phyloP scores from a whole-genome alignment of 1,140 invertebrate genomes.

The Proctacanthus coquilletti region DNA sequence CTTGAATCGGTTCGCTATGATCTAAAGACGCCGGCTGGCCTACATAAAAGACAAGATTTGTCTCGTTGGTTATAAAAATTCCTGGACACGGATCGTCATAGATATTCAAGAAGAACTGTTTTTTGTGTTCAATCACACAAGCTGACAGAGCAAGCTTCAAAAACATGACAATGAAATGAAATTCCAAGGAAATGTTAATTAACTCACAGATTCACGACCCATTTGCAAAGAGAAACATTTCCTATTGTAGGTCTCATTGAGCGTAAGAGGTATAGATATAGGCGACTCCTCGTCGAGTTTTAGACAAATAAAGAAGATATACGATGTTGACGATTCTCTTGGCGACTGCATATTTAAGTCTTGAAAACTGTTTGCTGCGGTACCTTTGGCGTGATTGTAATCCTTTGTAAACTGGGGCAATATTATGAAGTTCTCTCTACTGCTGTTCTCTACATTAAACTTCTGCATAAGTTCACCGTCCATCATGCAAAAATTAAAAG shows the following conservation, averaged over 20 bases:
- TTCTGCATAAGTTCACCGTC: too few relatives aligned
- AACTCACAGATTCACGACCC: conserved; percentile 10
- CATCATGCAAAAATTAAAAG: too few relatives aligned
- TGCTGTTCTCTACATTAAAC: too few relatives aligned
- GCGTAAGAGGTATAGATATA: conserved; percentile 20
- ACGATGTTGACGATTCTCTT: too few relatives aligned
- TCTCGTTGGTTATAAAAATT: conserved; percentile 20
- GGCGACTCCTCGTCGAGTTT: conserved; percentile 9
- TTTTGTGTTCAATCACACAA: conserved; percentile 20
- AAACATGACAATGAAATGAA: conserved; percentile 1
- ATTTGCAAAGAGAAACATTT: conserved; percentile 23
- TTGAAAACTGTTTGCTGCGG: too few relatives aligned
- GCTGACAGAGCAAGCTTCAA: conserved; percentile 16
- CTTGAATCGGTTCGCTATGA: conserved; percentile 18
- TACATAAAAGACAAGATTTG: conserved; percentile 20
- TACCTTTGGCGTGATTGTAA: too few relatives aligned
- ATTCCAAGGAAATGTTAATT: background rate
- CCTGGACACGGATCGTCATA: conserved; percentile 18
- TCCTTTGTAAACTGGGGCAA: too few relatives aligned
- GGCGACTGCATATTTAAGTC: too few relatives aligned
- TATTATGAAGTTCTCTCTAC: too few relatives aligned
- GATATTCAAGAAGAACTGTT: conserved; percentile 19
- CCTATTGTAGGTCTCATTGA: conserved; percentile 17
- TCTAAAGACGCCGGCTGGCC: conserved; percentile 23
- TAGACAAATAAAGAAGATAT: conserved; percentile 21